Evolutionary conservation across 1,140 invertebrate genomes (phyloP), one percentile per base, ranked within the genome.

Genomic region (Anoplolepis gracilipes): DNA sequence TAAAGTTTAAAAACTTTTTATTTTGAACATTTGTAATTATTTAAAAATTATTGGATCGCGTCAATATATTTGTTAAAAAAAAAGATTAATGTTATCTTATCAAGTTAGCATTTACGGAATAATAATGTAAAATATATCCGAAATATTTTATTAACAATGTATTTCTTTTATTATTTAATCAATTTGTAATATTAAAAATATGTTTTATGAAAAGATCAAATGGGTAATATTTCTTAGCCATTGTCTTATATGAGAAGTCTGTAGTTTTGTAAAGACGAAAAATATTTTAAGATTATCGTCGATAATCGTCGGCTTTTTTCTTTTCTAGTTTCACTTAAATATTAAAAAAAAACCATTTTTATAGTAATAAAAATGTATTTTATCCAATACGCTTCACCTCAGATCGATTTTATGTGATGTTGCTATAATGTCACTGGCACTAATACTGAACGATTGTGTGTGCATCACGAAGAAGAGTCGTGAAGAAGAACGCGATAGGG

Each of bases 381-480:
- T 36, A 79, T 79, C 78, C 49, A 59, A 59, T 53, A 61, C 65
- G 65, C 65, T 42, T 72, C 53, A 81, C 65, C 25, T 81, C 67
- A 1, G 59, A 57, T 30, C n/a, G 59, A 6, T 13, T 59, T 7
- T 19, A 7, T 46, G 39, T 25, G 19, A 73, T 30, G 39, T 69
- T 65, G 42, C 19, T 46, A 64, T 30, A 30, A 28, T 39, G 36
- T 82, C 67, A 72, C 67, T 57, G 53, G 36, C 61, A 78, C 59
- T 67, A 46, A 22, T 72, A 73, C 36, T 82, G 25, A 53, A 59
- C 78, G 61, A 73, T 42, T 73, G 42, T 55, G 49, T 7, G 25
- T 73, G 53, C 36, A 82, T 72, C 67, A 59, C n/a, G 57, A 78
- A 78, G 70, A 78, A 64, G 42, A 65, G 42, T 78, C 55, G 42